Percentiles rank a stretch among this genome's conserved stretches.
These are phyloP conservation scores for Notodonta dromedarius DNA, from an alignment of 2,888 invertebrate species.

Conservation along the genomic window DNA sequence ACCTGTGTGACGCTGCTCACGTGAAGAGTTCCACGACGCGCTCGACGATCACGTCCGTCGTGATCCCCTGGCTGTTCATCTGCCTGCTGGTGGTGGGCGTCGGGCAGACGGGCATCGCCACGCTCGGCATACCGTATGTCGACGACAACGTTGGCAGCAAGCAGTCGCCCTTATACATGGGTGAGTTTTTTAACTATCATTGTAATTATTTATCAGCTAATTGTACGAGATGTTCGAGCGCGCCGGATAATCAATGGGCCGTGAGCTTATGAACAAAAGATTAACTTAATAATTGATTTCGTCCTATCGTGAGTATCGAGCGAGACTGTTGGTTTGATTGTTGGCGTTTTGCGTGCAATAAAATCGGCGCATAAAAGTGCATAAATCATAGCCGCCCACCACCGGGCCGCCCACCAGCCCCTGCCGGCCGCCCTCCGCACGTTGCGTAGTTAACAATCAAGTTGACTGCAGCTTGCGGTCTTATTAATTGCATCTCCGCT, in stretches of 20 bases:
- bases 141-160: slow-evolving; percentile 97
- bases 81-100: slow-evolving; percentile 95
- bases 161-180: slow-evolving; percentile 96
- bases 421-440: slow-evolving; percentile 50
- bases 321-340: slow-evolving; percentile 27
- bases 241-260: slow-evolving; percentile 21
- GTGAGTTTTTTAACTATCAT: slow-evolving; percentile 77
- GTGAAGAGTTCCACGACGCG: slow-evolving; percentile 87
- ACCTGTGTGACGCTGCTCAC: slow-evolving; percentile 84
- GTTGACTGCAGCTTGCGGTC: slow-evolving; percentile 41
- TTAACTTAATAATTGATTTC: slow-evolving; percentile 21
- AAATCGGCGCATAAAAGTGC: slow-evolving; percentile 50
- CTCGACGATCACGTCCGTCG: slow-evolving; percentile 90
- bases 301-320: slow-evolving; percentile 24
- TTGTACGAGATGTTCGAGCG: slow-evolving; percentile 17
- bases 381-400: slow-evolving; percentile 58
- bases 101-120: slow-evolving; percentile 96
- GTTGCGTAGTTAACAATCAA: slow-evolving; percentile 53
- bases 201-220: slow-evolving; percentile 15
- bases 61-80: slow-evolving; percentile 94
- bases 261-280: slow-evolving; percentile 30
- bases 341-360: slow-evolving; percentile 41
- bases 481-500: slow-evolving; percentile 33
- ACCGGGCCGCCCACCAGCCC: slow-evolving; percentile 45
- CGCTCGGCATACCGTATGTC: slow-evolving; percentile 96